Evolutionary conservation across 2,797 vertebrate species (phyloP).

Genomic region (Gambusia yucatana): DNA sequence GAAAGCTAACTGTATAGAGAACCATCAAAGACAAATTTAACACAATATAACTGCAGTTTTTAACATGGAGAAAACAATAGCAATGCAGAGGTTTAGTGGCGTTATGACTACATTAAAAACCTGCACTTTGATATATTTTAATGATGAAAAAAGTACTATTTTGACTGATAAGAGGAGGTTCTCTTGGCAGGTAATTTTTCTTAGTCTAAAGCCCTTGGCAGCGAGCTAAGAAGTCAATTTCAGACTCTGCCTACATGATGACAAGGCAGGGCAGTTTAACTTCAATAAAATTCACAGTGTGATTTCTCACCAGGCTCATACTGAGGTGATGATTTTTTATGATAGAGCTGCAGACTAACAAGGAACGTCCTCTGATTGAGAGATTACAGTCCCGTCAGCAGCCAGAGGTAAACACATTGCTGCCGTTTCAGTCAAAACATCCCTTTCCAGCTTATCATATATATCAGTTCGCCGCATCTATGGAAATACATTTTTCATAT

Average conservation of each 20-base stretch:
- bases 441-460: constrained; percentile 6
- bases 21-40: constrained; percentile 17
- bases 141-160: constrained; percentile 30
- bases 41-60: not conserved
- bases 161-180: constrained; percentile 47
- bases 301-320: constrained; percentile 31
- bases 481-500: constrained; percentile 31
- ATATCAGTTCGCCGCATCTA: constrained; percentile 34
- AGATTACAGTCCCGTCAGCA: constrained; percentile 56
- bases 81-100: constrained; percentile 6
- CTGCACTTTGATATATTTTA: constrained; percentile 29
- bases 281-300: constrained; percentile 46
- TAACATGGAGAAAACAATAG: constrained; percentile 11
- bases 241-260: constrained; percentile 45
- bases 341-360: constrained; percentile 52
- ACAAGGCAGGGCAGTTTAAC: constrained; percentile 44
- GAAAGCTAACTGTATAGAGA: constrained; percentile 36
- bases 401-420: constrained; percentile 49
- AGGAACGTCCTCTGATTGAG: constrained; percentile 43
- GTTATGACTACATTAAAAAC: constrained; percentile 15
- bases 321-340: constrained; percentile 49
- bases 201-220: constrained; percentile 53
- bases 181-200: constrained; percentile 66
- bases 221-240: constrained; percentile 57
- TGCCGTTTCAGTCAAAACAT: constrained; percentile 54